Percentiles rank a stretch among this genome's conserved stretches.
Conservation (phyloP, 1,140 invertebrate species). For the Pogonognathellus flavescens region DNA sequence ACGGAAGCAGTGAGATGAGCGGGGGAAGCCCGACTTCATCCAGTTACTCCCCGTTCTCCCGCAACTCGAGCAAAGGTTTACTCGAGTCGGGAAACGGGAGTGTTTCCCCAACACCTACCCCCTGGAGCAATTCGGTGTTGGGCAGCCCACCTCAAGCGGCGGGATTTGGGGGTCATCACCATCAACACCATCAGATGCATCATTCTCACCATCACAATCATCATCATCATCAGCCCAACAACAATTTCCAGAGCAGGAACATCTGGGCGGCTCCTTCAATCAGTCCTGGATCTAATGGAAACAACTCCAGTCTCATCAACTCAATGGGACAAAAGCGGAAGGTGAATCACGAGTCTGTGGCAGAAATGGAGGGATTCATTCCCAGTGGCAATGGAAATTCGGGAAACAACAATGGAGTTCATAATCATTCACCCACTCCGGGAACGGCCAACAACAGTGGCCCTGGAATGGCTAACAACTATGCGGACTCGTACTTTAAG, state of each 20-base stretch:
- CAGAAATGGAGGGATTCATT: constrained; percentile 62
- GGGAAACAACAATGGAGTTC: constrained; percentile 73
- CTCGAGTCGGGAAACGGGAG: constrained; percentile 67
- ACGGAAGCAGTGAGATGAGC: constrained; percentile 67
- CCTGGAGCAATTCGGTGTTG: constrained; percentile 66
- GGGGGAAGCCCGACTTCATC: constrained; percentile 63
- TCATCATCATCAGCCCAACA: constrained; percentile 21
- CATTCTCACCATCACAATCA: constrained; percentile 54
- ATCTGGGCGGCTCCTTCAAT: constrained; percentile 66
- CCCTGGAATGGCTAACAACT: constrained; percentile 75
- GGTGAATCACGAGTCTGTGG: constrained; percentile 68
- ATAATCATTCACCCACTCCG: constrained; percentile 69
- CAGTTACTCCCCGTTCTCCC: constrained; percentile 65
- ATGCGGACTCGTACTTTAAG: constrained; percentile 74
- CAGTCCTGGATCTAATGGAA: constrained; percentile 58
- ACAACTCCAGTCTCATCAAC: constrained; percentile 66
- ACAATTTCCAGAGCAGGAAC: constrained; percentile 62
- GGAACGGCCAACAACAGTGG: constrained; percentile 72
- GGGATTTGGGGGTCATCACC: constrained; percentile 62
- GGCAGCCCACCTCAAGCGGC: constrained; percentile 65
- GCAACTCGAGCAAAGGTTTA: constrained; percentile 62
- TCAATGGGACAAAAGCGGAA: constrained; percentile 73
- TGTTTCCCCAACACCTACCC: constrained; percentile 65
- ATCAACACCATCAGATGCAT: constrained; percentile 52
- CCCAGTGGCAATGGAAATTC: constrained; percentile 13